Conservation (phyloP, 2,888 invertebrate genomes). For the Amiota communis region DNA sequence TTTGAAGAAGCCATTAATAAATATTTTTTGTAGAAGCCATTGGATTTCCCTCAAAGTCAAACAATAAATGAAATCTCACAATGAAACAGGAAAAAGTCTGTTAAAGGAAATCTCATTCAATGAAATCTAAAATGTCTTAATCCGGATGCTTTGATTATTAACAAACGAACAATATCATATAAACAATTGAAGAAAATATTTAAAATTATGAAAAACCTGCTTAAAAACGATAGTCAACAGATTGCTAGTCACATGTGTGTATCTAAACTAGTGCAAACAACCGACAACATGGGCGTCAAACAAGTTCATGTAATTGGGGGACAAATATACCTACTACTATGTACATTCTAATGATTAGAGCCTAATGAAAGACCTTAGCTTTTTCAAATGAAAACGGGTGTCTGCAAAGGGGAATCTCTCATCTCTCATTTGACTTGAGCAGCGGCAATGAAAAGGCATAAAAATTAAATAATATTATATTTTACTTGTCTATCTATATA, state of each 20-base stretch:
- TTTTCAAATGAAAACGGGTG: neutral
- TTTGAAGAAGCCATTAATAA: neutral
- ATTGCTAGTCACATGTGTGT: conserved; percentile 46
- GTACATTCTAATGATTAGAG: no score
- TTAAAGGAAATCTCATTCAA: conserved; percentile 60
- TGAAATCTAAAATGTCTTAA: conserved; percentile 30
- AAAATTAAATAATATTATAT: conserved; percentile 31
- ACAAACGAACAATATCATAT: neutral
- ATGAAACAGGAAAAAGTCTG: conserved; percentile 46
- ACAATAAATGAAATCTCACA: conserved; percentile 19
- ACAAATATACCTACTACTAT: no score
- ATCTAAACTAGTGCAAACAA: conserved; percentile 30
- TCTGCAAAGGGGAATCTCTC: neutral
- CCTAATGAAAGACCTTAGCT: no score
- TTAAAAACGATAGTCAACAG: conserved; percentile 48
- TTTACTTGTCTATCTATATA: conserved; percentile 26
- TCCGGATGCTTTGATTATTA: conserved; percentile 3
- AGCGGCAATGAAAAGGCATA: conserved; percentile 61
- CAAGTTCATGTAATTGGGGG: conserved; percentile 19
- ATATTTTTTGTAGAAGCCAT: conserved; percentile 36
- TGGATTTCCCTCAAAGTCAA: conserved; percentile 66
- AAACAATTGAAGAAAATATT: conserved; percentile 7
- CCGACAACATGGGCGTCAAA: conserved; percentile 15
- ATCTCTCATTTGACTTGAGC: conserved; percentile 31
- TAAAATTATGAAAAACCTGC: conserved; percentile 7